These are phyloP conservation scores for Conus ventricosus DNA, from an alignment of 1,140 invertebrate genomes.

Conservation along the genomic window DNA sequence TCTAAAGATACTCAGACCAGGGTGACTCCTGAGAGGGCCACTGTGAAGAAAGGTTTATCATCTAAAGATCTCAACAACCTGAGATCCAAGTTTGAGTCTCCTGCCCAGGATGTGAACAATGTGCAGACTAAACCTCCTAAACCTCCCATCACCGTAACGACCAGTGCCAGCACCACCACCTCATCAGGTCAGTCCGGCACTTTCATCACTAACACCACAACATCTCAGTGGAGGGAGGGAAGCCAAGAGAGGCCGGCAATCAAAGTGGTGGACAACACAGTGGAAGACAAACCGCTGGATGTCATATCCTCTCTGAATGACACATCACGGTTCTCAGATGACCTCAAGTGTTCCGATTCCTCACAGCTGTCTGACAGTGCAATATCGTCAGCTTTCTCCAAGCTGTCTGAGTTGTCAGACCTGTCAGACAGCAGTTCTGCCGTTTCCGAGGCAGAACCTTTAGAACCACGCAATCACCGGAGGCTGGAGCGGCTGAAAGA, in stretches of 20 bases:
- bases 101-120: neutral
- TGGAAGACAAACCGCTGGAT: neutral
- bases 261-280: neutral
- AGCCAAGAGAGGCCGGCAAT: neutral
- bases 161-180: neutral
- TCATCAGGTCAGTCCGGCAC: neutral
- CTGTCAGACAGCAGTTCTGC: conserved; percentile 3
- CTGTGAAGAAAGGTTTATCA: neutral
- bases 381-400: neutral
- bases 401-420: neutral
- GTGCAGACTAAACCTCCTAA: neutral
- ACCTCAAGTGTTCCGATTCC: neutral
- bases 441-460: neutral
- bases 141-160: neutral
- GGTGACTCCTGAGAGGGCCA: neutral
- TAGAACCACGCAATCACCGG: neutral
- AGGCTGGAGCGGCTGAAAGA: conserved; percentile 8
- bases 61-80: conserved; percentile 19
- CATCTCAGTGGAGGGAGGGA: neutral
- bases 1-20: neutral
- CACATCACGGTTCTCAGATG: neutral
- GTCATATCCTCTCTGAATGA: neutral
- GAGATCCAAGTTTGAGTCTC: conserved; percentile 24
- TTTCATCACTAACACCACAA: neutral
- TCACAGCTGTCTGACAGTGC: conserved; percentile 13